Evolutionary conservation across 2,888 invertebrate species (phyloP), one percentile per base, ranked within the genome.

Genomic region (Itoplectis maculator): DNA sequence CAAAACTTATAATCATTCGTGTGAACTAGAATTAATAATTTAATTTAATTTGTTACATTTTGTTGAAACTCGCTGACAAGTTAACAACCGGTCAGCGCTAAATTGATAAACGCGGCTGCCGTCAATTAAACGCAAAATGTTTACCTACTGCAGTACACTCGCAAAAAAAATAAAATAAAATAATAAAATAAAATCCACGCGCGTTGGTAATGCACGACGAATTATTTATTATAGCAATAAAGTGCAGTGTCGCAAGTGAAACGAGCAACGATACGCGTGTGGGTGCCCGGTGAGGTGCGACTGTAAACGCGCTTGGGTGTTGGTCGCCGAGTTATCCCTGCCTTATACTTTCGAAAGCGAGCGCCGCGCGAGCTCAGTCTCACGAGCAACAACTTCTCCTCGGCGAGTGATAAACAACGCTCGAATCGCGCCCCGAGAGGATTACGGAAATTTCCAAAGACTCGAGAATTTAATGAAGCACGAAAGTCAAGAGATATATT

Each of bases 391-490:
- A 61, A 80, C 82, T 79, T 77, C 23, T 66, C 76, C n/a, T n/a
- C n/a, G n/a, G 80, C 70, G 79, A 75, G 82, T 80, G 77, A 78
- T 83, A 72, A 74, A 84, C 68, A 75, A 74, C 54, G 40, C 29
- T 65, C 72, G 61, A 20, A 63, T 54, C 54, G 66, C 63, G 8
- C 18, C 18, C 54, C n/a, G n/a, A n/a, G 68, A 29, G 73, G 61
- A 81, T 78, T 77, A 70, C 79, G 80, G 81, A 82, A 85, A 84
- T 85, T 85, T 85, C 82, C 83, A 76, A 75, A 61, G 59, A 29
- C 65, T 61, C 66, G 47, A 69, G n/a, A 13, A 54, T 63, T 72
- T 56, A n/a, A 65, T 78, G 13, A 66, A 56, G 45, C 54, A 61
- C 72, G 54, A 51, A 49, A 13, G 5, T n/a, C 40, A 11, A 2